Evolutionary conservation across 1,140 invertebrate genomes (phyloP).

Genomic region (Stegodyphus dumicola): DNA sequence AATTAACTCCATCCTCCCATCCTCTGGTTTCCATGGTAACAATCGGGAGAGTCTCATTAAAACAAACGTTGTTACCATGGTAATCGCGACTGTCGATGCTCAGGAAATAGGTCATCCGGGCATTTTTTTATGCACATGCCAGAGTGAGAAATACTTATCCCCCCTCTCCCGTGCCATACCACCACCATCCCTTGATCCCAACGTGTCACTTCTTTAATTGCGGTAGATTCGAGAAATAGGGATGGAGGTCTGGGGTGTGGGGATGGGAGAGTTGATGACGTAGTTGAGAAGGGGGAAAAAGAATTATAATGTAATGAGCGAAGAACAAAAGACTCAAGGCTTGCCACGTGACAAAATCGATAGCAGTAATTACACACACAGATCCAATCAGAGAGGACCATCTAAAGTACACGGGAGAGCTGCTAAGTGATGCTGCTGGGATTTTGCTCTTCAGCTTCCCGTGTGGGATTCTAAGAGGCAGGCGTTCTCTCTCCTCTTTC

Average conservation of each 20-base stretch:
- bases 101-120: slow-evolving; percentile 45
- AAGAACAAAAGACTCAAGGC: slow-evolving; percentile 58
- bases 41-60: slow-evolving; percentile 45
- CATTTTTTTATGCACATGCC: slow-evolving; percentile 15
- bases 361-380: slow-evolving; percentile 61
- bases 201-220: slow-evolving; percentile 60
- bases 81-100: slow-evolving; percentile 16
- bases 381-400: slow-evolving; percentile 60
- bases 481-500: slow-evolving; percentile 18
- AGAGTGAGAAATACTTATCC: slow-evolving; percentile 40
- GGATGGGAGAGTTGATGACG: slow-evolving; percentile 25
- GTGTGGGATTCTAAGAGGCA: slow-evolving; percentile 55
- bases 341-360: slow-evolving; percentile 62
- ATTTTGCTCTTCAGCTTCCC: slow-evolving; percentile 61
- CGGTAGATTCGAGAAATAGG: slow-evolving; percentile 44
- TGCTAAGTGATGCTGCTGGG: slow-evolving; percentile 59
- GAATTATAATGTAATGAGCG: slow-evolving; percentile 62
- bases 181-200: background rate
- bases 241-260: background rate
- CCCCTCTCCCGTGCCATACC: slow-evolving; percentile 4
- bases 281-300: slow-evolving; percentile 36
- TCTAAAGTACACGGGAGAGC: slow-evolving; percentile 61
- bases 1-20: slow-evolving; percentile 47
- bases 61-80: slow-evolving; percentile 52
- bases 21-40: slow-evolving; percentile 40